Conservation (phyloP, 2,797 vertebrate species). For the Xyrichtys novacula region DNA sequence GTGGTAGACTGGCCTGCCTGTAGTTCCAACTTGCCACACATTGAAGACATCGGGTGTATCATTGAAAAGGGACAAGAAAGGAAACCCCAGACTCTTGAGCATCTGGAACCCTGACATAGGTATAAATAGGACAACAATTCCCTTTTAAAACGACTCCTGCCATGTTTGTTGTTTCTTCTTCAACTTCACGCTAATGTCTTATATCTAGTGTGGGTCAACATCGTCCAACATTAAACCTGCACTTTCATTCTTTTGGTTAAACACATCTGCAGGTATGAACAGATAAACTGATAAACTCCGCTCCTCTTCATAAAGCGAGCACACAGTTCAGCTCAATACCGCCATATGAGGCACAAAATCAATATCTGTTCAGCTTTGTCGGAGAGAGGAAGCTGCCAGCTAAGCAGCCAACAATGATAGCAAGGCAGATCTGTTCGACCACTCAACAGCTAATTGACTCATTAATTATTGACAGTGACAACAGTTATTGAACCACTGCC, state of each 20-base stretch:
- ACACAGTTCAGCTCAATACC: constrained; percentile 50
- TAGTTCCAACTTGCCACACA: too few relatives aligned
- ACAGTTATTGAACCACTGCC: constrained; percentile 56
- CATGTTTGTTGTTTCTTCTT: too few relatives aligned
- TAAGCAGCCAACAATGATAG: constrained; percentile 47
- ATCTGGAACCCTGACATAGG: too few relatives aligned
- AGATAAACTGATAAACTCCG: constrained; percentile 15
- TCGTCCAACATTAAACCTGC: neutral
- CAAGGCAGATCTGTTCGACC: constrained; percentile 41
- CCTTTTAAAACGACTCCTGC: too few relatives aligned
- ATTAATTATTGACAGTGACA: constrained; percentile 78
- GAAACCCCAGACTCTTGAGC: too few relatives aligned
- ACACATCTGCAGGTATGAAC: constrained; percentile 29
- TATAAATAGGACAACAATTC: too few relatives aligned
- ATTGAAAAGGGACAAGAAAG: too few relatives aligned
- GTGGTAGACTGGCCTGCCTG: too few relatives aligned
- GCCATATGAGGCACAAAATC: constrained; percentile 53
- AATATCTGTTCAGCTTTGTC: constrained; percentile 54
- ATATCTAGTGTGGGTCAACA: constrained; percentile 5
- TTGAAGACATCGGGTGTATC: too few relatives aligned
- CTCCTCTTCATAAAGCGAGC: constrained; percentile 15
- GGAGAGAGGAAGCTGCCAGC: constrained; percentile 41
- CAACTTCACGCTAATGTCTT: too few relatives aligned
- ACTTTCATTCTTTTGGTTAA: neutral
- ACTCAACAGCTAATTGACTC: constrained; percentile 73